phyloP scores from a whole-genome alignment of 1,140 invertebrate genomes.

The Cydia fagiglandana region DNA sequence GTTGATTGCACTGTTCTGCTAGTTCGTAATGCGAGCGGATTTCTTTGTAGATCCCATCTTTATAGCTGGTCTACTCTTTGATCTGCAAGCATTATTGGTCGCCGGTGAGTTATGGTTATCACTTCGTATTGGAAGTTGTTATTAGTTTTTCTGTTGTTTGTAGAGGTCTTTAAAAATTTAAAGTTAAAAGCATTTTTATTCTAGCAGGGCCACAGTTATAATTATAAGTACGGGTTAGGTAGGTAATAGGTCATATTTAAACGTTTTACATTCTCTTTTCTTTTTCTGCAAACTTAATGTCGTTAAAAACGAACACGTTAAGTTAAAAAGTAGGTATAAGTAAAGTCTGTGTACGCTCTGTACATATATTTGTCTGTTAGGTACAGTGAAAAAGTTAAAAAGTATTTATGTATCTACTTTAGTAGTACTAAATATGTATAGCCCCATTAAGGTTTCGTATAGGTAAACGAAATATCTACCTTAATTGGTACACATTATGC shows the following conservation, averaged over 20 bases:
- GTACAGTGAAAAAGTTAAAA: too few species aligned
- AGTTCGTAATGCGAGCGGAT: slow-evolving; percentile 56
- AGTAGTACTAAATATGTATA: background rate
- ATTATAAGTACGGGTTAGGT: background rate
- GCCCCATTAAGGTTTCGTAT: background rate
- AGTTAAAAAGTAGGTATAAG: too few species aligned
- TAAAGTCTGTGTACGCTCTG: too few species aligned
- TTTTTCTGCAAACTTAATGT: too few species aligned
- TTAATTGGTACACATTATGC: slow-evolving; percentile 21
- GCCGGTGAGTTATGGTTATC: slow-evolving; percentile 1
- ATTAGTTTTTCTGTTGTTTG: background rate
- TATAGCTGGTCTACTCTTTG: slow-evolving; percentile 53
- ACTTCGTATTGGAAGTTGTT: slow-evolving; percentile 3
- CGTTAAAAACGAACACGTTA: too few species aligned
- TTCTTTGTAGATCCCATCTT: slow-evolving; percentile 71
- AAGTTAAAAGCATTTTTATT: background rate
- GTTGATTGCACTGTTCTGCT: slow-evolving; percentile 44
- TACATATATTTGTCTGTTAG: background rate
- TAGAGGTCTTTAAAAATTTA: background rate
- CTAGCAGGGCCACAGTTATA: background rate
- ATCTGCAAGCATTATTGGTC: slow-evolving; percentile 36
- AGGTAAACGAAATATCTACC: background rate
- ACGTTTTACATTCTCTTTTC: background rate
- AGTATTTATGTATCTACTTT: background rate
- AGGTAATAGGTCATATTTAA: background rate